These are phyloP conservation scores for Baccha elongata DNA, from an alignment of 2,888 invertebrate genomes.

Conservation along the genomic window DNA sequence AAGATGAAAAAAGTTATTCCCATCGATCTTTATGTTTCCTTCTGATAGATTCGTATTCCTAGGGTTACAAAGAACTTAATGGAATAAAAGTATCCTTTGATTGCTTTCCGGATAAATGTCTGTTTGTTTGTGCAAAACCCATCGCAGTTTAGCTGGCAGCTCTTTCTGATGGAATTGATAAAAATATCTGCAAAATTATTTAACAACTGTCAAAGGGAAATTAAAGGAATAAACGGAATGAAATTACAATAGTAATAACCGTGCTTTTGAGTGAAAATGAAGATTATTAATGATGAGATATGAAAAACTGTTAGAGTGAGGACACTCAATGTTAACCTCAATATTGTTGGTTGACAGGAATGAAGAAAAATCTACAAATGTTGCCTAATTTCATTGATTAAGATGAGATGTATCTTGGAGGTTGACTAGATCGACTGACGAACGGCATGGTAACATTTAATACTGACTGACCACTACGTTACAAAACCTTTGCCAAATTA, in stretches of 20 bases:
- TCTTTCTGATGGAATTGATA: not conserved
- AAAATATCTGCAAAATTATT: constrained; percentile 2
- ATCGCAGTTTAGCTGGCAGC: not conserved
- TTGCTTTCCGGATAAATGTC: constrained; percentile 5
- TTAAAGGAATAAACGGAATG: not conserved
- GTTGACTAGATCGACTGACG: too few species aligned
- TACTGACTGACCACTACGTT: too few species aligned
- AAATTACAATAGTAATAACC: not conserved
- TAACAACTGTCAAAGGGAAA: constrained; percentile 13
- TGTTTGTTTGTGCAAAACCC: not conserved
- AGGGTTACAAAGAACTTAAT: constrained; percentile 11
- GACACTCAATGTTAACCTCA: too few species aligned
- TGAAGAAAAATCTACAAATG: too few species aligned
- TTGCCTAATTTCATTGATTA: too few species aligned
- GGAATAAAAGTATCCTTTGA: constrained; percentile 16
- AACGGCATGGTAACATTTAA: too few species aligned
- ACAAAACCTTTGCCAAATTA: too few species aligned
- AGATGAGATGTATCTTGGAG: too few species aligned
- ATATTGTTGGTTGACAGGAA: too few species aligned
- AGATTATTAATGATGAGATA: not conserved
- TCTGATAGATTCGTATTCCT: not conserved
- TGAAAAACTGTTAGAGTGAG: too few species aligned
- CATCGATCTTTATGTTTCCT: not conserved
- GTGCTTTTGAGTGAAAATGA: not conserved
- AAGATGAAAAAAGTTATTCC: not conserved